Conservation (phyloP, 2,888 invertebrate genomes). For the Sarcophaga variegata region DNA sequence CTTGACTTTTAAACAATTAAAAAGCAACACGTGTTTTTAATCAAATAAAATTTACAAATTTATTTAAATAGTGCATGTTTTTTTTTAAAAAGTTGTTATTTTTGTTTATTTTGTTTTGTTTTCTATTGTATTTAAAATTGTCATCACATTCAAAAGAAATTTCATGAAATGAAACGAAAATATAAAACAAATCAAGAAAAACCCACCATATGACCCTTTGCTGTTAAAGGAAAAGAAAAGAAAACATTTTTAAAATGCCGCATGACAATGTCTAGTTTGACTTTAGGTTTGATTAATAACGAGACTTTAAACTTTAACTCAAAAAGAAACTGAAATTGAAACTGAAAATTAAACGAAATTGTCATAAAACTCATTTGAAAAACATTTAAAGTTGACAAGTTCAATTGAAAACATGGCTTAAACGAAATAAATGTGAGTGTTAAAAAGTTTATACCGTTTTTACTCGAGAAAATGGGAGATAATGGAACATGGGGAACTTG, state of each 20-base stretch:
- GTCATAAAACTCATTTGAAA: constrained; percentile 7
- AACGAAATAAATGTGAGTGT: neutral
- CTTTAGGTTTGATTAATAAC: neutral
- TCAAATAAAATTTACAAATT: constrained; percentile 60
- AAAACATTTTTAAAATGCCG: neutral
- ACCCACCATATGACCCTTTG: constrained; percentile 27
- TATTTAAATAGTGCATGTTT: constrained; percentile 45
- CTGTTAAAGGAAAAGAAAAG: neutral
- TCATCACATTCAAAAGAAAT: neutral
- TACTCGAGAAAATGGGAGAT: too few relatives aligned
- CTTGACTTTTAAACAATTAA: constrained; percentile 25
- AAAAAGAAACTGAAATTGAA: constrained; percentile 4
- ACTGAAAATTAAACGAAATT: constrained; percentile 8
- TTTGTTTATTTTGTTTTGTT: neutral
- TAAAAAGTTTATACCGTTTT: too few relatives aligned
- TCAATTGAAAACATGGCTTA: neutral
- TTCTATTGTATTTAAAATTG: neutral
- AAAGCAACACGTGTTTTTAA: constrained; percentile 55
- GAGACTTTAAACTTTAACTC: neutral
- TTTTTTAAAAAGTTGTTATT: neutral
- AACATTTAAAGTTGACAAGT: neutral
- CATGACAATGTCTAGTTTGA: too few relatives aligned
- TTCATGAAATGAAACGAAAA: constrained; percentile 25
- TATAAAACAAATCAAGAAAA: neutral
- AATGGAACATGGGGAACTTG: too few relatives aligned